Conservation (phyloP, 1,140 invertebrate genomes). For the Lamellibrachia luymesi region DNA sequence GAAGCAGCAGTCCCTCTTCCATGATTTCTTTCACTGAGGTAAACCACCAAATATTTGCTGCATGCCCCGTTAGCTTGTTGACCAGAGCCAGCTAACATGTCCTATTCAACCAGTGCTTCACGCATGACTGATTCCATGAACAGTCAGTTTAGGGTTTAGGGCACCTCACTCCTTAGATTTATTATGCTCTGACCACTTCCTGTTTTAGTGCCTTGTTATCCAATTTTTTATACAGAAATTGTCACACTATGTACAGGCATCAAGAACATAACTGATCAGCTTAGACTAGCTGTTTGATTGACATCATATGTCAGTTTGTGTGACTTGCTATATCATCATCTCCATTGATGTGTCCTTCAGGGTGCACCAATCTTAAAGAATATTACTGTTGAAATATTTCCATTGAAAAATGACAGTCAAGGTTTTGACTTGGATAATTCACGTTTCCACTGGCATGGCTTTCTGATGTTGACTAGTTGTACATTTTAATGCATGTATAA, state of each 20-base stretch:
- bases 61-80: background rate
- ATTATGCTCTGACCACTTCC: background rate
- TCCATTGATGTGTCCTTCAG: background rate
- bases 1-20: conserved; percentile 32
- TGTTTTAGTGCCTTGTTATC: background rate
- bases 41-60: conserved; percentile 25
- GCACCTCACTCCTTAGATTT: background rate
- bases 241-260: background rate
- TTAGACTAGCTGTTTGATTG: no score
- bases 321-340: background rate
- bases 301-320: no score
- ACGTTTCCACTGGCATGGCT: background rate
- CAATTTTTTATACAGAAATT: background rate
- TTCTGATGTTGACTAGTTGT: background rate
- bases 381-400: background rate
- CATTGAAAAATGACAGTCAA: background rate
- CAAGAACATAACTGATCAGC: no score
- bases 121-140: background rate
- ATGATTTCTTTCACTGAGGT: conserved; percentile 44
- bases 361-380: background rate
- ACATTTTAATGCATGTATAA: background rate
- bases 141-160: background rate
- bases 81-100: background rate
- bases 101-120: background rate
- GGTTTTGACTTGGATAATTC: background rate